Evolutionary conservation across 2,888 invertebrate species (phyloP), one percentile per base, ranked within the genome.

Genomic region (Drosophila fulvimacula): DNA sequence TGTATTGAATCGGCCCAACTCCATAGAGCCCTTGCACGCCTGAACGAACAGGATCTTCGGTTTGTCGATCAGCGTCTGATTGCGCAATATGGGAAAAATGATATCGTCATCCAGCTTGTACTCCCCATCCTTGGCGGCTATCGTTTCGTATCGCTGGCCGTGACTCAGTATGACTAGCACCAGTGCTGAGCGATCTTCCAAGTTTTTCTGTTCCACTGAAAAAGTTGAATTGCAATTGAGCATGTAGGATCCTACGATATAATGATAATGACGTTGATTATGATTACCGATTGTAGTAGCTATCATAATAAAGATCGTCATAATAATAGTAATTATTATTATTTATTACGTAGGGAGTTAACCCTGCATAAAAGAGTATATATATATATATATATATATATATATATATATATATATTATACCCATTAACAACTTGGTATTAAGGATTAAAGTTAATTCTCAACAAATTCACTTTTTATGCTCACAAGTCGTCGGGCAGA

Each of bases 21-120:
- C 90, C 64, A 87, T 86, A 0, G 73, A 59, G 2, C 92, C 92
- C 61, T 92, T 92, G 68, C 74, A 92, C 9, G 92, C 92, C 79
- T 92, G 92, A 24, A 92, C 91, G 32, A 92, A 91, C 11, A 92
- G 71, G 36, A 92, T 81, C 69, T 92, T 92, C 10, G 92, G 93
- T 44, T 92, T 92, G 15, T 90, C 74, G 13, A 72, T 68, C 1
- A 92, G 70, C 6, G 91, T 85, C 0, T 79, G 81, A 81, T 92
- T 92, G 41, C 88, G 77, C 21, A 92, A 62, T 24, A 92, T 79
- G 0, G 91, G 92, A 79, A 90, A 91, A 0, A 93, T 53, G 0
- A 92, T 71, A 32, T 85, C 84, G 60, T 92, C 90, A 49, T 92
- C 91, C 56, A 92, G 74, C 1, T 88, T 90, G 67, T 92, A 93